These are phyloP conservation scores for Psammodynastes pulverulentus DNA, from an alignment of 2,113 vertebrate genomes.

Conservation along the genomic window DNA sequence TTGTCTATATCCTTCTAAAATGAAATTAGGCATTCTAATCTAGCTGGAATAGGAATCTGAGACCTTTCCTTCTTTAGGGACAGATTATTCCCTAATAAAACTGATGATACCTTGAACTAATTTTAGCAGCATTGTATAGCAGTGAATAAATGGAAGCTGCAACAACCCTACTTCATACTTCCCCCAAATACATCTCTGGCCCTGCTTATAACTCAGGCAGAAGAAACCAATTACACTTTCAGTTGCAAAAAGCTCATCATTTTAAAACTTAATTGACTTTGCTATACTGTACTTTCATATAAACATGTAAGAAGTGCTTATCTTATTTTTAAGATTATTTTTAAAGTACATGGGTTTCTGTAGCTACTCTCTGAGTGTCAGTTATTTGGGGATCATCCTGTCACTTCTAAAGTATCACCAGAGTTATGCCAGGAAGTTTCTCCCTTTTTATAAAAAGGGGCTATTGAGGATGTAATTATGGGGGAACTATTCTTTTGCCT, in stretches of 20 bases:
- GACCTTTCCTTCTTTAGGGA: background rate
- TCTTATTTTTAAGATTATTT: background rate
- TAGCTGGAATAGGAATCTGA: background rate
- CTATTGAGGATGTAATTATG: background rate
- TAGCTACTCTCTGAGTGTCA: background rate
- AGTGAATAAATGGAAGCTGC: background rate
- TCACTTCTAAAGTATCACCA: background rate
- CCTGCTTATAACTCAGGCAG: background rate
- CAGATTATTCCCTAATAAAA: background rate
- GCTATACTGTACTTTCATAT: background rate
- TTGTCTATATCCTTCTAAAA: background rate
- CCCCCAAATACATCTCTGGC: background rate
- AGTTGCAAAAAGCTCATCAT: background rate
- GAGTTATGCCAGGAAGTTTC: background rate
- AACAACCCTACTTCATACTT: background rate
- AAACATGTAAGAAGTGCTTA: background rate
- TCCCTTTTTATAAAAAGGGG: background rate
- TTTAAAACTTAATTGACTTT: background rate
- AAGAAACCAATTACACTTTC: background rate
- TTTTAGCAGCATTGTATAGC: background rate
- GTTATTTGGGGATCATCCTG: background rate
- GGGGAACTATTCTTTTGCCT: background rate
- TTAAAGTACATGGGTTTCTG: background rate
- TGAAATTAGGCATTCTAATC: background rate
- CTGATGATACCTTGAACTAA: background rate